A percentile compares a stretch with the other conserved stretches of the same genome.
Evolutionary conservation across 2,888 invertebrate species (phyloP).

Genomic region (Orthosia cruda): DNA sequence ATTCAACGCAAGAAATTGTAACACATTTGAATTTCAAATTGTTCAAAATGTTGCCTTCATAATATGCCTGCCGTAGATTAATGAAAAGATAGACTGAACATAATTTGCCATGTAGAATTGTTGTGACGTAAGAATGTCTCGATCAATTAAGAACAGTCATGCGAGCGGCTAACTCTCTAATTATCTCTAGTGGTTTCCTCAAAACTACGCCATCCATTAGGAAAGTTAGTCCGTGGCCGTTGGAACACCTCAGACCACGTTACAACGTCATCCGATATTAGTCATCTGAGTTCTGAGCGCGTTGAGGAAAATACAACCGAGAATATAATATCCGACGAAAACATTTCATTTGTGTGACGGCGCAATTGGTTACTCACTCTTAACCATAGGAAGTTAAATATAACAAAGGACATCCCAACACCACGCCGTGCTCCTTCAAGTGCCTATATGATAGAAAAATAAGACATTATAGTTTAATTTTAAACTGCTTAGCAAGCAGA

Average conservation of each 20-base stretch:
- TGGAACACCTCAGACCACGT: slow-evolving; percentile 73
- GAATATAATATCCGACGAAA: slow-evolving; percentile 70
- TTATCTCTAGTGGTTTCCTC: slow-evolving; percentile 86
- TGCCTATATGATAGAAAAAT: not conserved
- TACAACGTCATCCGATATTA: slow-evolving; percentile 85
- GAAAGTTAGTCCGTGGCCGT: slow-evolving; percentile 79
- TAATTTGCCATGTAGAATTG: slow-evolving; percentile 64
- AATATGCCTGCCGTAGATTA: slow-evolving; percentile 55
- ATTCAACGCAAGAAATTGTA: slow-evolving; percentile 69
- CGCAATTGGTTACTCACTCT: slow-evolving; percentile 65
- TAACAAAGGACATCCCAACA: slow-evolving; percentile 39
- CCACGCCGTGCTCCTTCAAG: not conserved
- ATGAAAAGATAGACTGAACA: slow-evolving; percentile 58
- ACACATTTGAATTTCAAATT: slow-evolving; percentile 73
- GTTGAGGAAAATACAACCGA: slow-evolving; percentile 81
- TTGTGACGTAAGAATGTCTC: slow-evolving; percentile 79
- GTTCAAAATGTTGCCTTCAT: slow-evolving; percentile 60
- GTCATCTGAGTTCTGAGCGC: slow-evolving; percentile 77
- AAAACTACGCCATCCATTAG: slow-evolving; percentile 87
- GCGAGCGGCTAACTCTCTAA: slow-evolving; percentile 84
- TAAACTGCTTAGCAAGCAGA: not conserved
- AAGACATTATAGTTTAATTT: not conserved
- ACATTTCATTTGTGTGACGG: slow-evolving; percentile 64
- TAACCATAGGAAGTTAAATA: slow-evolving; percentile 28
- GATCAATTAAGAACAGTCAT: slow-evolving; percentile 84